Evolutionary conservation across 2,797 vertebrate species (phyloP), one percentile per base, ranked within the genome.

Genomic region (Apogon hyalosoma): DNA sequence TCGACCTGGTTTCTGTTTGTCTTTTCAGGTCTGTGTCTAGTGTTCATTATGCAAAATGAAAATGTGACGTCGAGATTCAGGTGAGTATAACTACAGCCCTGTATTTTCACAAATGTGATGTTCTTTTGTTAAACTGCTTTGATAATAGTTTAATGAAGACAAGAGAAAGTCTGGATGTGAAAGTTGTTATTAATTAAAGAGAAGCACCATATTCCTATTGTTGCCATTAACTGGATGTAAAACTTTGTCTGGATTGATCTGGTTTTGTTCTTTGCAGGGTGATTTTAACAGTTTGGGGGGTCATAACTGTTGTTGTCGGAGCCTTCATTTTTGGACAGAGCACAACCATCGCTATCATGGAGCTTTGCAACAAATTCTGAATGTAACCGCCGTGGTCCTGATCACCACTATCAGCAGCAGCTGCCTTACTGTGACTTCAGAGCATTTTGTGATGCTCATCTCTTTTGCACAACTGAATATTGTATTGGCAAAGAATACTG

Each of bases 311-410:
- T 33, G 91, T 96, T 2, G 87, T 95, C 0, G 97, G 97, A n/a
- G 71, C 92, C 61, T 98, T 97, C 60, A 94, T 97, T 80, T 97
- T 97, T 0, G 96, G 96, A 63, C 96, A 98, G 86, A 97, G 96
- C 51, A 96, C 94, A 0, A 93, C 94, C 9, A 90, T 92, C 0
- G 95, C 96, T 0, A 7, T 95, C 68, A 87, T 96, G 92, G 95
- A 96, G 63, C 83, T 96, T n/a, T 19, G 91, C 24, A 52, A 88
- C 14, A 91, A 90, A 70, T 85, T 92, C 48, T 94, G 48, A 90
- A 16, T 10, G 13, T 42, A 28, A 36, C 40, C 38, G 1, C 19
- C 11, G 12, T 39, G 14, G 15, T 54, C 36, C 13, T 40, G n/a
- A 40, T 54, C 40, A 18, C 33, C 45, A 28, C 13, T 6, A n/a